These are phyloP conservation scores for Limnothrissa miodon DNA, from an alignment of 2,113 vertebrate genomes.

Conservation along the genomic window DNA sequence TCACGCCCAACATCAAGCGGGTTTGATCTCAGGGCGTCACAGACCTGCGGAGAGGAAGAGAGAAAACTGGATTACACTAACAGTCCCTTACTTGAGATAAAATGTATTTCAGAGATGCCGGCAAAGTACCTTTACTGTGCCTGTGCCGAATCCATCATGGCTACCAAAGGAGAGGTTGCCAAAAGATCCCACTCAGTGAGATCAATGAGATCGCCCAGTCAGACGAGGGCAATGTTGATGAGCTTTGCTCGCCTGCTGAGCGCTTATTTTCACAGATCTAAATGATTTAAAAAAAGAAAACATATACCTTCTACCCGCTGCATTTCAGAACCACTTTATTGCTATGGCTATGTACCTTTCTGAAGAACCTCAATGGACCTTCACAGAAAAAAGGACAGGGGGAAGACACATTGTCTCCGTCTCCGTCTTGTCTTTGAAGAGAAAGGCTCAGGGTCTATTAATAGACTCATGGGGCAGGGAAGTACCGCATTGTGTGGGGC, in stretches of 20 bases:
- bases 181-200: not conserved
- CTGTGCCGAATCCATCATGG: not conserved
- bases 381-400: not conserved
- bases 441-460: slow-evolving; percentile 37
- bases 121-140: not conserved
- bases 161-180: slow-evolving; percentile 10
- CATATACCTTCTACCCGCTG: not conserved
- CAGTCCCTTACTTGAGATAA: slow-evolving; percentile 3
- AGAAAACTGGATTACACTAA: not conserved
- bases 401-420: too few species aligned
- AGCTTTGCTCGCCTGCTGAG: not conserved
- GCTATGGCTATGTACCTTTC: not conserved
- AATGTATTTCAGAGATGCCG: not conserved
- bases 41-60: not conserved
- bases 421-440: slow-evolving; percentile 27
- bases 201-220: not conserved
- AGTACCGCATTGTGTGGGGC: slow-evolving; percentile 43
- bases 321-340: not conserved
- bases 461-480: slow-evolving; percentile 32
- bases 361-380: not conserved
- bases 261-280: not conserved
- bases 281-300: not conserved
- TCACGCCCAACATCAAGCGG: slow-evolving; percentile 14
- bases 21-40: slow-evolving; percentile 20
- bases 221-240: not conserved